A percentile compares a stretch with the other conserved stretches of the same genome.
These are phyloP conservation scores for Mustelus asterias DNA, from an alignment of 2,113 vertebrate species.

Conservation along the genomic window DNA sequence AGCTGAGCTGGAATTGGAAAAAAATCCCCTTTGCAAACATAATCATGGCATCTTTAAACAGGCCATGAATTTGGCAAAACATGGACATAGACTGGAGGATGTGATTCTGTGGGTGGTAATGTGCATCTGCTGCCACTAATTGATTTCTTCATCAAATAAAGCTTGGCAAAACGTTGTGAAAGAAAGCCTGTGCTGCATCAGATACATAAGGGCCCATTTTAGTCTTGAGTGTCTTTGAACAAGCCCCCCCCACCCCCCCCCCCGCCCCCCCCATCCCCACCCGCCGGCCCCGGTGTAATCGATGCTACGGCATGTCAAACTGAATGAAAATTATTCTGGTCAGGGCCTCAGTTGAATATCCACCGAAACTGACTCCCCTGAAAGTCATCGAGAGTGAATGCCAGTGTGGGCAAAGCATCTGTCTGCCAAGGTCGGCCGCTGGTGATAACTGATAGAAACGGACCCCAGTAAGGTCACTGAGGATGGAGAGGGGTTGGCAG, in stretches of 20 bases:
- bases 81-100: not conserved
- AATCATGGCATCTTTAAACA: not conserved
- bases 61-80: not conserved
- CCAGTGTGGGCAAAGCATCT: not conserved
- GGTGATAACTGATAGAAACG: not conserved
- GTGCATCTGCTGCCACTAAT: not conserved
- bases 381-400: too few species aligned
- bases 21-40: not conserved
- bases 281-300: too few species aligned
- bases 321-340: too few species aligned
- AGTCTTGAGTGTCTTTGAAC: too few species aligned
- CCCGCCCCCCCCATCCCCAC: too few species aligned
- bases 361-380: too few species aligned
- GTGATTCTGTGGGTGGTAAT: not conserved
- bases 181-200: not conserved
- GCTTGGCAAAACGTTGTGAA: not conserved
- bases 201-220: too few species aligned
- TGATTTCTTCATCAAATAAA: not conserved
- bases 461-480: not conserved
- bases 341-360: too few species aligned
- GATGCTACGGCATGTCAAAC: not conserved
- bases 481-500: not conserved
- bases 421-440: not conserved
- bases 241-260: too few species aligned
- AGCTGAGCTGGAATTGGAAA: not conserved